These are phyloP conservation scores for Catocala sponsa DNA, from an alignment of 2,888 invertebrate genomes.

Conservation along the genomic window DNA sequence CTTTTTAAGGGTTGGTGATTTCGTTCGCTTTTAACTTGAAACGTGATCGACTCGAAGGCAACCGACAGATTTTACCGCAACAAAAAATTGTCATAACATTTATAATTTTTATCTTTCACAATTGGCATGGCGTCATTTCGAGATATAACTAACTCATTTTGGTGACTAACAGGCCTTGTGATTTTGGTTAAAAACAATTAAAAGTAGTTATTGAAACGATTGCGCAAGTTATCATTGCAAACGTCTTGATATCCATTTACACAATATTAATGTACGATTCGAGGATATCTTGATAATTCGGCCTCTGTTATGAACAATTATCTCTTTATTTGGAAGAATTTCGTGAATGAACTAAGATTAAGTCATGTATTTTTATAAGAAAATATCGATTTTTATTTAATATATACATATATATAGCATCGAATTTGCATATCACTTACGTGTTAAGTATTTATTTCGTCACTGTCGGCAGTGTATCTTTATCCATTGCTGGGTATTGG, in stretches of 20 bases:
- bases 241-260: slow-evolving; percentile 20
- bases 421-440: too few relatives aligned
- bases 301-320: slow-evolving; percentile 20
- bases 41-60: too few relatives aligned
- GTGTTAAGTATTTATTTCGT: too few relatives aligned
- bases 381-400: background rate
- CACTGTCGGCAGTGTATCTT: too few relatives aligned
- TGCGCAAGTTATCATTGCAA: slow-evolving; percentile 21
- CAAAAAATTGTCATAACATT: background rate
- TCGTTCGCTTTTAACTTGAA: too few relatives aligned
- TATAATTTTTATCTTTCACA: too few relatives aligned
- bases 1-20: too few relatives aligned
- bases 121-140: slow-evolving; percentile 10
- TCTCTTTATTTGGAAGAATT: background rate
- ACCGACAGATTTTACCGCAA: too few relatives aligned
- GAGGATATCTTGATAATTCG: slow-evolving; percentile 38
- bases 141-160: slow-evolving; percentile 3
- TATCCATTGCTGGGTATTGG: too few relatives aligned
- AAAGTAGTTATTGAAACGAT: slow-evolving; percentile 21
- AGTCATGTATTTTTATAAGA: background rate
- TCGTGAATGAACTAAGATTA: background rate
- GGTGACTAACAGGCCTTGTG: slow-evolving; percentile 10
- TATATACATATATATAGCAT: too few relatives aligned
- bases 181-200: slow-evolving; percentile 28
- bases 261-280: slow-evolving; percentile 22